Base-by-base conservation (phyloP, 2,888 invertebrate genomes). In the Lacanobia oleracea region DNA sequence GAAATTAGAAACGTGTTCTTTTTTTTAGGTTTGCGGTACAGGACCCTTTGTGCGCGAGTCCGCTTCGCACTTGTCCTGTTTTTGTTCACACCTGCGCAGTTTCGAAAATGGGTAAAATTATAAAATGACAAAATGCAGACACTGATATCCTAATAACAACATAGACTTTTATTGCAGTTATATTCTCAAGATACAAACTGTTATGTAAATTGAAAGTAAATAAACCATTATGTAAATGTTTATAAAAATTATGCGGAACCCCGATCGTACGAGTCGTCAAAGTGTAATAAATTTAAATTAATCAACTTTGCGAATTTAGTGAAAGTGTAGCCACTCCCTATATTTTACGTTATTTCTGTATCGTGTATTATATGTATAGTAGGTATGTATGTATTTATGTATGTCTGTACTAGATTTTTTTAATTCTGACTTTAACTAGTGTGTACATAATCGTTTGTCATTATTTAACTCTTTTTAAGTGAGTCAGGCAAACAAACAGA, bases 251-350 rank as follows among this genome's bases (percentile, higher is more conserved):
- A 4, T 7, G 48, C 67, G 73, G 77, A 68, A 80, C 77, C 68
- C 80, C 48, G 56, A 66, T 57, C 40, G 43, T 12, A 18, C 23
- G 57, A 70, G 33, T 68, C 61, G 67, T 27, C 63, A 57, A 43
- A 60, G 48, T 50, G 51, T 66, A 67, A 81, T 82, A 81, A 82
- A 85, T 85, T 78, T 50, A 70, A 79, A 79, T 86, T 79, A 84
- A 84, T 82, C 82, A 76, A 78, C 27, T 57, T 84, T 64, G 80
- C 82, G 66, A 75, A 78, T 78, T 72, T 18, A 75, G 85, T 86
- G 85, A 85, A 85, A 85, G 85, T 84, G 21, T 33, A 5, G 62
- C 67, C 81, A 50, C 86, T 67, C 75, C 86, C 61, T 67, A 45
- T 33, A 9, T 43, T 66, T 50, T 45, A 53, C 51, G 23, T 63